Evolutionary conservation across 2,797 vertebrate genomes (phyloP), one percentile per base, ranked within the genome.

Genomic region (Paramormyrops hopkinsi): DNA sequence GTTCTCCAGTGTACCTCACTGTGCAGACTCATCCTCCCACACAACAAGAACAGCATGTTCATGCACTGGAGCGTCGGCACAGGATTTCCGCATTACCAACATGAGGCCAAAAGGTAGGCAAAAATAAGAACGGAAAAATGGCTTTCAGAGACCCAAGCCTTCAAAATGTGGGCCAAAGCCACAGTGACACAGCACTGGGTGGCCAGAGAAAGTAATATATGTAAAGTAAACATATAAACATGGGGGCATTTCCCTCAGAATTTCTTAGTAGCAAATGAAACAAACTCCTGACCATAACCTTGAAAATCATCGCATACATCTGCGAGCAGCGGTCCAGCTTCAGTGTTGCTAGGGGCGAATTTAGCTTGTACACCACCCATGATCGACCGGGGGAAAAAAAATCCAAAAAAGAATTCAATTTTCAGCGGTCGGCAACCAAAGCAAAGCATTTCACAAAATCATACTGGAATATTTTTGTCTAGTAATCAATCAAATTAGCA

Each of bases 331-430:
- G 53, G 59, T 37, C 69, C 33, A 19, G 69, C 69, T 41, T 76
- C 50, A 56, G 83, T 46, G 83, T 86, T 56, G 44, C 2, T 90
- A 89, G 90, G 73, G 90, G 91, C 91, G 73, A 93, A 88, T 91
- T 89, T 90, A 93, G 69, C 89, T 90, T 93, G 90, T 90, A 93
- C 89, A 92, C 92, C 85, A 91, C 93, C 91, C 92, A 89, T 90
- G 92, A 92, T 93, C 92, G 91, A 90, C 93, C 92, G 17, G 48
- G 90, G 94, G 93, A 90, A 92, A 92, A 93, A 93, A 92, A 90
- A 25, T 82, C 69, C n/a, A 25, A 85, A 51, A 65, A 65, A 25
- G 8, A 41, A 54, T 44, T 62, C 19, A 46, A 88, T 88, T 88
- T 69, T 53, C 44, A 92, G 92, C 86, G 89, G 91, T 92, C 93